Conservation (phyloP, 35 echinoderm and acorn worm genomes). For the Nesometra sesokonis region DNA sequence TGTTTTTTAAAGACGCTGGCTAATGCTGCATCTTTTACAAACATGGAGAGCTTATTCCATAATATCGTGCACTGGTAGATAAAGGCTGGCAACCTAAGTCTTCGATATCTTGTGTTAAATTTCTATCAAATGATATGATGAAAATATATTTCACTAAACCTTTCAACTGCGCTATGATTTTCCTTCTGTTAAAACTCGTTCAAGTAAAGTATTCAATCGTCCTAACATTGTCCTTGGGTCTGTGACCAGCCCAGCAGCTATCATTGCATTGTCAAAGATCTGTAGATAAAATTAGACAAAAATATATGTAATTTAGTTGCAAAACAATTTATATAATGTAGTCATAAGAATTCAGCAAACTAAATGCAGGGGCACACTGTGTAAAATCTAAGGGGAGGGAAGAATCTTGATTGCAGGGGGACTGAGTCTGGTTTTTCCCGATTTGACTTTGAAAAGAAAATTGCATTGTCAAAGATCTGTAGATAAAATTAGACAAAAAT, state of each 20-base stretch:
- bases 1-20: too few species aligned
- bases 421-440: too few species aligned
- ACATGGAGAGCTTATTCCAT: too few species aligned
- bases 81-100: too few species aligned
- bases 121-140: too few species aligned
- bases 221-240: constrained; percentile 89
- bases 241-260: constrained; percentile 81
- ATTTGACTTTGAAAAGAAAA: too few species aligned
- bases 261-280: constrained; percentile 98
- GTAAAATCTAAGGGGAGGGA: not conserved
- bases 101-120: too few species aligned
- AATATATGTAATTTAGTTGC: not conserved
- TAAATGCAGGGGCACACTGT: not conserved
- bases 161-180: not conserved
- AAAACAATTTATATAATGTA: not conserved
- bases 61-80: too few species aligned
- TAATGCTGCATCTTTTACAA: too few species aligned
- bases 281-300: constrained; percentile 10
- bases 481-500: not conserved
- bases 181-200: not conserved
- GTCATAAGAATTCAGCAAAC: not conserved
- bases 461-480: constrained; percentile 95
- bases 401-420: too few species aligned
- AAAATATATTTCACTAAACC: too few species aligned
- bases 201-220: constrained; percentile 72